These are phyloP conservation scores for Glyphotaelius pellucidus DNA, from an alignment of 2,888 invertebrate genomes.

Conservation along the genomic window DNA sequence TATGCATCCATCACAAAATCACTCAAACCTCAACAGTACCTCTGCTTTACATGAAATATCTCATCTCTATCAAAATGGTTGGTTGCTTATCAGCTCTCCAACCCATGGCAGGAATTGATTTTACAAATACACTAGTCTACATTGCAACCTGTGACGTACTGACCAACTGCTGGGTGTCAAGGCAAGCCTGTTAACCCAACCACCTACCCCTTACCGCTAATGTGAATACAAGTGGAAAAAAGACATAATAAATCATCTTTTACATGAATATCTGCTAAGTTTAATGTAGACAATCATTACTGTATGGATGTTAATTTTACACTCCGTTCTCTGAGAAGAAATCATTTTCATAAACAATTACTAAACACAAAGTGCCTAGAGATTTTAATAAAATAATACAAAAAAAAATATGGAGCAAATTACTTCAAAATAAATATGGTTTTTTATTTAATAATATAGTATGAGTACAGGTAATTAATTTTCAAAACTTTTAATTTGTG, in stretches of 20 bases:
- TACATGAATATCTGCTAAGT: neutral
- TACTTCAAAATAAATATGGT: neutral
- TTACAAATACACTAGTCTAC: neutral
- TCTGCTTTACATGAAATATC: neutral
- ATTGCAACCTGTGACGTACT: neutral
- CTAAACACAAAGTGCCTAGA: neutral
- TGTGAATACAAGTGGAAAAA: neutral
- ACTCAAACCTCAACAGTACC: neutral
- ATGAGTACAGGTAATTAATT: no score
- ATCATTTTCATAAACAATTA: neutral
- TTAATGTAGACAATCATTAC: neutral
- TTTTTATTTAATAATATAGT: no score
- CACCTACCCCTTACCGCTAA: neutral
- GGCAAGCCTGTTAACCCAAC: neutral
- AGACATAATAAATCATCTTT: neutral
- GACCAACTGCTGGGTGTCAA: neutral
- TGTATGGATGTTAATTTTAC: neutral
- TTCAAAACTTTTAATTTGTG: no score
- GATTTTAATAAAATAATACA: neutral
- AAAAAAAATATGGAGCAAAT: neutral
- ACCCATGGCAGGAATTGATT: conserved; percentile 15
- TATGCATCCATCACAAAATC: neutral
- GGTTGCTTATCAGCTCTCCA: neutral
- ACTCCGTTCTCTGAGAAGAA: neutral
- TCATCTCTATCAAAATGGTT: neutral